Conservation (phyloP, 1,140 invertebrate genomes). For the Antheraea pernyi region DNA sequence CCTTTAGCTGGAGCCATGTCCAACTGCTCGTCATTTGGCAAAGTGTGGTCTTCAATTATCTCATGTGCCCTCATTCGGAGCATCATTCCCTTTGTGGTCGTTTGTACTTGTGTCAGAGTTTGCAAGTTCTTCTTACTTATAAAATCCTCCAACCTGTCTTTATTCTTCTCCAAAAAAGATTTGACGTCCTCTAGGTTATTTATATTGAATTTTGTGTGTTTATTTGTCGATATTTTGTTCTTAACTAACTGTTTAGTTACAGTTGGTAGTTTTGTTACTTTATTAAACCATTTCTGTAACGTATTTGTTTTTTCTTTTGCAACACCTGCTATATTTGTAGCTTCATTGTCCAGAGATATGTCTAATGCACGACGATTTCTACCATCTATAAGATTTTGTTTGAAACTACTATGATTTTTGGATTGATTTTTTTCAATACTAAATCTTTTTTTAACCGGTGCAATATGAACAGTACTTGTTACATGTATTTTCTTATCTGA, state of each 20-base stretch:
- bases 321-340: neutral
- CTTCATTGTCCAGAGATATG: conserved; percentile 1
- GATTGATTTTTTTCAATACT: neutral
- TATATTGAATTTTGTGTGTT: conserved; percentile 6
- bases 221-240: neutral
- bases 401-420: neutral
- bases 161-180: conserved; percentile 31
- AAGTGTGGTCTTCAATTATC: neutral
- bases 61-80: neutral
- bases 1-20: conserved; percentile 28
- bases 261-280: neutral
- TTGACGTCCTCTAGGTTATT: conserved; percentile 25
- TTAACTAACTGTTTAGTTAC: neutral
- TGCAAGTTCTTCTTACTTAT: conserved; percentile 16
- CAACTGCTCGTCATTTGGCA: conserved; percentile 22
- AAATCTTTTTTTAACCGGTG: neutral
- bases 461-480: neutral
- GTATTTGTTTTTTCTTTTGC: neutral
- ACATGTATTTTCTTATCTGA: neutral
- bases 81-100: neutral
- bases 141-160: conserved; percentile 26
- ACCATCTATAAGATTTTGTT: conserved; percentile 13
- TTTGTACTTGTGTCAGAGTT: neutral
- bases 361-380: conserved; percentile 17
- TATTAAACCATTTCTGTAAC: conserved; percentile 7